A percentile compares a stretch with the other conserved stretches of the same genome.
phyloP scores from a whole-genome alignment of 2,888 invertebrate genomes.

The Megamerina dolium region DNA sequence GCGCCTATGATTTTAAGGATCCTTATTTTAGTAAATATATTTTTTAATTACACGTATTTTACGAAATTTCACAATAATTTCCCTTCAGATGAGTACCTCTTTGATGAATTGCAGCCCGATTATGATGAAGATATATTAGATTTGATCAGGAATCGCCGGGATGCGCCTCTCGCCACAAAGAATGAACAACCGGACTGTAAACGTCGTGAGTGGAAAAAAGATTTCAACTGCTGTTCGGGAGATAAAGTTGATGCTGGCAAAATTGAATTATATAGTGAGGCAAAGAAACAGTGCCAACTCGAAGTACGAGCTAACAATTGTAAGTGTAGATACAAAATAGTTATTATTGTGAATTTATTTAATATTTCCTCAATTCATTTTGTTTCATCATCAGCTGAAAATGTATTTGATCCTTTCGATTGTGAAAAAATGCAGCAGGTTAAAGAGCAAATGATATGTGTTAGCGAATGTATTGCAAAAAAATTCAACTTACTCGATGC shows the following conservation, averaged over 20 bases:
- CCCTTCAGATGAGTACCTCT: constrained; percentile 26
- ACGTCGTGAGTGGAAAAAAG: constrained; percentile 17
- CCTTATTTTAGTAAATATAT: constrained; percentile 26
- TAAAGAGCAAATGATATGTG: constrained; percentile 26
- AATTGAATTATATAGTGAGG: constrained; percentile 16
- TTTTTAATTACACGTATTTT: neutral
- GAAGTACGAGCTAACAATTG: constrained; percentile 22
- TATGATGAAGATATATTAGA: constrained; percentile 18
- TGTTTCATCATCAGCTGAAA: constrained; percentile 15
- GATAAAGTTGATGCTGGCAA: constrained; percentile 22
- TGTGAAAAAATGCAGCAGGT: constrained; percentile 25
- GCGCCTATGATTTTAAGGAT: constrained; percentile 30
- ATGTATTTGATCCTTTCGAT: constrained; percentile 27
- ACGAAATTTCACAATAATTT: neutral
- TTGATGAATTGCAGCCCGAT: constrained; percentile 22
- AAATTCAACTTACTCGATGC: constrained; percentile 23
- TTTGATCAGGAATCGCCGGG: constrained; percentile 17
- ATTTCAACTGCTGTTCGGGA: constrained; percentile 25
- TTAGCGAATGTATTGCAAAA: constrained; percentile 27
- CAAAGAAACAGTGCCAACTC: constrained; percentile 23
- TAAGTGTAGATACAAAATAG: too few relatives aligned
- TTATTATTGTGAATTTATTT: too few relatives aligned
- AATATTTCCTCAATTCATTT: too few relatives aligned
- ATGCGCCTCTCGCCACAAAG: constrained; percentile 13
- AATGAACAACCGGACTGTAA: constrained; percentile 15